Percentiles rank a stretch among this genome's conserved stretches.
phyloP scores from a whole-genome alignment of 2,888 invertebrate genomes.

The Agriopis aurantiaria region DNA sequence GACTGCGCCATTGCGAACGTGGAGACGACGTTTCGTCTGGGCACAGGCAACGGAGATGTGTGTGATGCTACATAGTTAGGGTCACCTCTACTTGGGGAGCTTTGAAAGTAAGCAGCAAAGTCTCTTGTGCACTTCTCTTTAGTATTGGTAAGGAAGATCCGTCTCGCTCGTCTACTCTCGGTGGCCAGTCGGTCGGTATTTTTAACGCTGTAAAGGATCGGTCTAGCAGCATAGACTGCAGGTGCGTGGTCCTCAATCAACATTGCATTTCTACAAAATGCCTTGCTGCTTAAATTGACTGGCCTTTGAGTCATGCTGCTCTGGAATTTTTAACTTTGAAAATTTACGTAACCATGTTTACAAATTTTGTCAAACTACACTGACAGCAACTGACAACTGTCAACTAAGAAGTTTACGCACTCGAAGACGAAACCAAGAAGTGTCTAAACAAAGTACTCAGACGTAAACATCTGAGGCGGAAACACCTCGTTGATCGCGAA shows the following conservation, averaged over 20 bases:
- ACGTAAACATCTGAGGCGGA: slow-evolving; percentile 80
- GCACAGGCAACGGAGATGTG: slow-evolving; percentile 22
- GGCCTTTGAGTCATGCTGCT: slow-evolving; percentile 42
- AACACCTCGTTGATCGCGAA: slow-evolving; percentile 84
- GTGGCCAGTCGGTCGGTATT: slow-evolving; percentile 49
- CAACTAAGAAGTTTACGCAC: slow-evolving; percentile 52
- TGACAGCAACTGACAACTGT: slow-evolving; percentile 20
- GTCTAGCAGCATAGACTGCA: slow-evolving; percentile 28
- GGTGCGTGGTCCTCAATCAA: slow-evolving; percentile 30
- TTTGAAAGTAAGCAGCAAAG: slow-evolving; percentile 56
- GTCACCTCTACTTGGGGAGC: slow-evolving; percentile 42
- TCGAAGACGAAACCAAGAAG: slow-evolving; percentile 48
- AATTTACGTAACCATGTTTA: slow-evolving; percentile 51
- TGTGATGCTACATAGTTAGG: slow-evolving; percentile 55
- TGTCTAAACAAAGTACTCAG: slow-evolving; percentile 59
- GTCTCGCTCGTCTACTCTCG: slow-evolving; percentile 53
- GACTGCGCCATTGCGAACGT: slow-evolving; percentile 54
- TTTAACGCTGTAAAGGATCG: slow-evolving; percentile 49
- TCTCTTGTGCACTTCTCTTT: slow-evolving; percentile 45
- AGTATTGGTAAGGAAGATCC: slow-evolving; percentile 46
- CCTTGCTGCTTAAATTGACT: slow-evolving; percentile 36
- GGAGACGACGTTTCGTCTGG: slow-evolving; percentile 36
- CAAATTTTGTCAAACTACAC: slow-evolving; percentile 34
- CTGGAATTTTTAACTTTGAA: slow-evolving; percentile 29
- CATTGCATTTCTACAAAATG: slow-evolving; percentile 30